Conservation (phyloP, 2,888 invertebrate species). For the Drosophila pegasa region DNA sequence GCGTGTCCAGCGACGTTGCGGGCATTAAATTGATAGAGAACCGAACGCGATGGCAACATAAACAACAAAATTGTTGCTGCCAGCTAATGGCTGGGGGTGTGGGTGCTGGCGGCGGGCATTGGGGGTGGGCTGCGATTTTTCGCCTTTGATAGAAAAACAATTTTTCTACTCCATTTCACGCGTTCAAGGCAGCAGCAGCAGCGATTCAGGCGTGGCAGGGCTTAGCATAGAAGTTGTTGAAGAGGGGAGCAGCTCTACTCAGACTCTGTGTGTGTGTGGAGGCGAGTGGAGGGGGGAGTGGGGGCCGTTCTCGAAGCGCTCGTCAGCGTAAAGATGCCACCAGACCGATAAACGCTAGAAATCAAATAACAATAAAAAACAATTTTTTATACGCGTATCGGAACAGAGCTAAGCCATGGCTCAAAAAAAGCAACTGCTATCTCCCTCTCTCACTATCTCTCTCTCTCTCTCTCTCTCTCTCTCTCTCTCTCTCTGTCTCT, state of each 20-base stretch:
- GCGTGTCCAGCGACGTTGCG: constrained; percentile 65
- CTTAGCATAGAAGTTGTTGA: constrained; percentile 23
- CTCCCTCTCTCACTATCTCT: neutral
- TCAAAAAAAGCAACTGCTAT: neutral
- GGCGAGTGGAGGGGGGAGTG: neutral
- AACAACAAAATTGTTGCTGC: constrained; percentile 49
- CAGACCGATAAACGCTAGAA: constrained; percentile 73
- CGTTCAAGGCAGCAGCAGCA: constrained; percentile 68
- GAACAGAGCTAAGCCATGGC: constrained; percentile 35
- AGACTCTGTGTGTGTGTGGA: too few species aligned
- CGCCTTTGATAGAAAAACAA: constrained; percentile 79
- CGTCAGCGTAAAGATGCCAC: constrained; percentile 75
- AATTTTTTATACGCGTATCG: constrained; percentile 58
- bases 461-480: neutral
- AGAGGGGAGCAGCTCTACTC: neutral
- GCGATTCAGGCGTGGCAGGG: constrained; percentile 25
- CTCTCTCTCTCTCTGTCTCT: neutral
- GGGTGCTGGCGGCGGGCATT: neutral
- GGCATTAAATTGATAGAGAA: constrained; percentile 71
- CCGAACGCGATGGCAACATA: constrained; percentile 44
- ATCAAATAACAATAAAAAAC: constrained; percentile 75
- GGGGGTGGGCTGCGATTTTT: constrained; percentile 60
- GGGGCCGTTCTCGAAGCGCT: constrained; percentile 37
- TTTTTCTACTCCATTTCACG: constrained; percentile 82
- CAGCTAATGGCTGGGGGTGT: constrained; percentile 26